Conservation (phyloP, 2,797 vertebrate genomes). For the Tamandua tetradactyla region DNA sequence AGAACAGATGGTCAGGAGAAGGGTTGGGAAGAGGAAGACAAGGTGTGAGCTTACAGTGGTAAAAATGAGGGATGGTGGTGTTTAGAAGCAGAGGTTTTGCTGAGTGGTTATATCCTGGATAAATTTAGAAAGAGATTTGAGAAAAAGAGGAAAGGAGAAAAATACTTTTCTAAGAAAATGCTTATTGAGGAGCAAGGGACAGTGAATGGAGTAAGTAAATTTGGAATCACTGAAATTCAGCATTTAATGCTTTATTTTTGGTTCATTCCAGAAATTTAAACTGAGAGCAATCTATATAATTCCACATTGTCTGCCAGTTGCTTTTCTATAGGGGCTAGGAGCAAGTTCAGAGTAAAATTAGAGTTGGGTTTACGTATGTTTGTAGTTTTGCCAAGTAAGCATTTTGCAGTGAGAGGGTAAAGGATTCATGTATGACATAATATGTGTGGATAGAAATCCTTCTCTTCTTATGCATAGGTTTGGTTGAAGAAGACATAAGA, state of each 20-base stretch:
- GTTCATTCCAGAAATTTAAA: not conserved
- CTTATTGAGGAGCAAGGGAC: not conserved
- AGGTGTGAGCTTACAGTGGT: not conserved
- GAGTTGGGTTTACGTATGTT: not conserved
- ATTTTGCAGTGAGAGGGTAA: not conserved
- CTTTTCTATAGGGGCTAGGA: not conserved
- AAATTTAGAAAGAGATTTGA: not conserved
- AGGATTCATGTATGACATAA: not conserved
- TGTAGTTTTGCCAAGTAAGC: not conserved
- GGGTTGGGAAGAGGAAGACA: not conserved
- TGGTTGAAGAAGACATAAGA: not conserved
- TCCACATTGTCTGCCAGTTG: not conserved
- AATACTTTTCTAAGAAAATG: not conserved
- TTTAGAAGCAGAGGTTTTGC: too few species aligned
- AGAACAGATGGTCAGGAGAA: not conserved
- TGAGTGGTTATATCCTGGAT: not conserved
- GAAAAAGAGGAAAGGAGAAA: not conserved
- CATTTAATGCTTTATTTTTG: not conserved
- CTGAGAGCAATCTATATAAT: too few species aligned
- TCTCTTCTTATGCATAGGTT: not conserved
- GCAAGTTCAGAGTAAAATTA: not conserved
- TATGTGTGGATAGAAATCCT: too few species aligned
- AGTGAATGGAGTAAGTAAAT: not conserved
- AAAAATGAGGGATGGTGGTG: not conserved
- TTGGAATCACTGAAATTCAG: not conserved